Evolutionary conservation across 1,140 invertebrate genomes (phyloP).

Genomic region (Prorops nasuta): DNA sequence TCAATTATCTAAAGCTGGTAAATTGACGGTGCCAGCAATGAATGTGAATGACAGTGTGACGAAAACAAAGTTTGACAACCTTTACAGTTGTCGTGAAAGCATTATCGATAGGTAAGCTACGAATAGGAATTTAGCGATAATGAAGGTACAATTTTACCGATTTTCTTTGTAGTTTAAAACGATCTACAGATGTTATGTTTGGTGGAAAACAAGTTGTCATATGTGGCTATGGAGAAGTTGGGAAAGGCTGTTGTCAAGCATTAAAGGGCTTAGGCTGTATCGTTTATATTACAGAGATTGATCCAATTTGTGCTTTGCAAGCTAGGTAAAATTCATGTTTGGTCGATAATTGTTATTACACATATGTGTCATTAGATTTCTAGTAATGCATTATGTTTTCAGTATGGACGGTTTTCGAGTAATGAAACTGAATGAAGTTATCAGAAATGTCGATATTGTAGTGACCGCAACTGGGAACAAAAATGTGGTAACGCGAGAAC

Average conservation of each 20-base stretch:
- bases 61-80: constrained; percentile 98
- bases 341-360: neutral
- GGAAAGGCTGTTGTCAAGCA: constrained; percentile 95
- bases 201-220: constrained; percentile 96
- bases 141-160: neutral
- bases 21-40: constrained; percentile 96
- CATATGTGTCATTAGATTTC: neutral
- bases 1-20: constrained; percentile 91
- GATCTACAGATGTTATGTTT: constrained; percentile 97
- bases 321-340: constrained; percentile 75
- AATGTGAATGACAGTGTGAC: constrained; percentile 99
- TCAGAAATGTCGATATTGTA: constrained; percentile 89
- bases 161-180: constrained; percentile 72
- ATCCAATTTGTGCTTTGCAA: constrained; percentile 97
- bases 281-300: constrained; percentile 95
- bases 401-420: constrained; percentile 98
- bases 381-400: constrained; percentile 26
- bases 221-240: constrained; percentile 97
- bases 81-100: constrained; percentile 88
- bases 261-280: constrained; percentile 92
- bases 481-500: constrained; percentile 90
- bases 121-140: neutral
- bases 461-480: constrained; percentile 97
- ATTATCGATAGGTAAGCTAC: constrained; percentile 80
- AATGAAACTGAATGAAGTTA: constrained; percentile 93